Percentiles rank a stretch among this genome's conserved stretches.
These are phyloP conservation scores for Schizopygopsis malacanthus DNA, from an alignment of 2,797 vertebrate genomes.

Conservation along the genomic window DNA sequence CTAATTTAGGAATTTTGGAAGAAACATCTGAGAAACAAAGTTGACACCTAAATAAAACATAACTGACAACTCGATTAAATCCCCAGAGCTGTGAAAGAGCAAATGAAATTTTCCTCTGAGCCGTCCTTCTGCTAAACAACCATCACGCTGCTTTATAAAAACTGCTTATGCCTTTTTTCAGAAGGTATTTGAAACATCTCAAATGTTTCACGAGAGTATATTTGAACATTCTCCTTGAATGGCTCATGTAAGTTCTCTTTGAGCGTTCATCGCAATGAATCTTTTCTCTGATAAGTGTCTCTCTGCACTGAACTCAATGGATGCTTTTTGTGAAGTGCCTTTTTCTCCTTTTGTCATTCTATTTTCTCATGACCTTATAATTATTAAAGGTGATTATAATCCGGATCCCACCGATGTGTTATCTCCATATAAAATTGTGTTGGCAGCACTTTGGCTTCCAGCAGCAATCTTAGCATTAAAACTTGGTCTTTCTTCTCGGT, in stretches of 20 bases:
- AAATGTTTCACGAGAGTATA: slow-evolving; percentile 3
- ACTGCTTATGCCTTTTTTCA: not conserved
- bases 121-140: slow-evolving; percentile 23
- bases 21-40: slow-evolving; percentile 10
- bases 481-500: slow-evolving; percentile 82
- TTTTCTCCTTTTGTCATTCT: slow-evolving; percentile 41
- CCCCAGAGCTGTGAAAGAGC: slow-evolving; percentile 17
- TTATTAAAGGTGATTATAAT: slow-evolving; percentile 66
- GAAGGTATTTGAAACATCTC: slow-evolving; percentile 6
- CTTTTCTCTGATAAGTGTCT: not conserved
- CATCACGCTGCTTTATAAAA: slow-evolving; percentile 27
- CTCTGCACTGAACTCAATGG: not conserved
- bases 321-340: not conserved
- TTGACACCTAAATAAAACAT: not conserved
- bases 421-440: slow-evolving; percentile 73
- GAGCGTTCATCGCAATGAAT: not conserved
- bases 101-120: slow-evolving; percentile 2
- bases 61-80: slow-evolving; percentile 18
- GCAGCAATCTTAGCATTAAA: slow-evolving; percentile 76
- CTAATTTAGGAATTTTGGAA: not conserved
- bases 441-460: slow-evolving; percentile 68
- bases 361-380: slow-evolving; percentile 61
- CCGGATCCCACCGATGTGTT: slow-evolving; percentile 66
- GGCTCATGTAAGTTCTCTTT: slow-evolving; percentile 18
- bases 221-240: slow-evolving; percentile 23